phyloP scores from a whole-genome alignment of 2,113 vertebrate species.

The Hemiprocne comata region DNA sequence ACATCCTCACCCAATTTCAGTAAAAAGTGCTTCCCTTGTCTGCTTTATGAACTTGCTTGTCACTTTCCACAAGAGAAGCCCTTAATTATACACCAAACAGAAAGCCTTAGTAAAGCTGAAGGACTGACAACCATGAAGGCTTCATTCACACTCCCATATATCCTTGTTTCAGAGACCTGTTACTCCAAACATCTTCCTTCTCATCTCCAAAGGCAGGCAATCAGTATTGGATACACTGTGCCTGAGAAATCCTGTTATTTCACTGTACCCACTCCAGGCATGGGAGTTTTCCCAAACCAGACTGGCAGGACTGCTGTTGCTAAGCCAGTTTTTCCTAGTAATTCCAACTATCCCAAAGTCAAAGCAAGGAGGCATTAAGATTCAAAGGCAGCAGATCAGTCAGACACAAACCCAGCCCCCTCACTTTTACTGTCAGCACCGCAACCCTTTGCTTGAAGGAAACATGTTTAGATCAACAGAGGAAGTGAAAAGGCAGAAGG shows the following conservation, averaged over 20 bases:
- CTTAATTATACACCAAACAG: not conserved
- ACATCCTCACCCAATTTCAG: not conserved
- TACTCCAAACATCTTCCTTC: not conserved
- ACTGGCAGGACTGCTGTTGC: conserved; percentile 9
- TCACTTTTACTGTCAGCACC: not conserved
- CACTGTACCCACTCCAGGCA: not conserved
- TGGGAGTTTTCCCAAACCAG: conserved; percentile 7
- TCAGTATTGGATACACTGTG: not conserved
- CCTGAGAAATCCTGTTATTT: conserved; percentile 14
- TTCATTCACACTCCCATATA: not conserved
- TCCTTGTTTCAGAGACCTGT: not conserved
- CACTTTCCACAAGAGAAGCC: not conserved
- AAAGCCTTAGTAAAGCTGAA: not conserved
- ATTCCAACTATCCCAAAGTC: conserved; percentile 2
- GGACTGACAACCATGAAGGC: not conserved
- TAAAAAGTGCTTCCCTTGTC: not conserved
- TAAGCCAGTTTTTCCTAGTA: conserved; percentile 33
- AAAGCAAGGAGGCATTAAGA: not conserved
- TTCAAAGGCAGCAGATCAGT: conserved; percentile 26
- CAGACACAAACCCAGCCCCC: not conserved
- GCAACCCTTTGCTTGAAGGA: not conserved
- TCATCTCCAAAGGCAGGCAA: not conserved
- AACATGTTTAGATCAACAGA: conserved; percentile 2
- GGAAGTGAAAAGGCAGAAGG: not conserved
- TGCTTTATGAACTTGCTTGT: not conserved